phyloP scores from a whole-genome alignment of 2,888 invertebrate species.

The Lasioglossum zephyrum region DNA sequence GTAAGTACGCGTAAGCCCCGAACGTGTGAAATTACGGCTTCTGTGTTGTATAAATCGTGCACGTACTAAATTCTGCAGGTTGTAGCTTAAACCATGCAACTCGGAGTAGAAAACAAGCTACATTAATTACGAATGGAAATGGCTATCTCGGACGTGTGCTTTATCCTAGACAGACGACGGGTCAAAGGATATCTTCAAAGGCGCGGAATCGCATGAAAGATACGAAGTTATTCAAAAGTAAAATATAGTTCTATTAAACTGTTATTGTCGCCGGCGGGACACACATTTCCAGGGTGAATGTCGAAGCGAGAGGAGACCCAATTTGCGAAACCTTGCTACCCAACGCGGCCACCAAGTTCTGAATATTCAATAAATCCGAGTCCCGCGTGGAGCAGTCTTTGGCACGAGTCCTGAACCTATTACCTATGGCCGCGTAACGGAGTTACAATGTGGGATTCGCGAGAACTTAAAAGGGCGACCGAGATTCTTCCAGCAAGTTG shows the following conservation, averaged over 20 bases:
- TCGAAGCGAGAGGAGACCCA: neutral
- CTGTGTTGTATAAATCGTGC: neutral
- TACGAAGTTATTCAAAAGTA: neutral
- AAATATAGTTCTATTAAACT: neutral
- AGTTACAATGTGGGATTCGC: neutral
- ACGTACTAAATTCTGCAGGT: neutral
- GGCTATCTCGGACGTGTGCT: neutral
- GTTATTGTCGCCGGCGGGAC: neutral
- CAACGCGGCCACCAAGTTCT: neutral
- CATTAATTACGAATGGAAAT: neutral
- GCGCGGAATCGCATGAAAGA: neutral
- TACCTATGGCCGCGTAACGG: neutral
- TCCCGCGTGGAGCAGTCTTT: neutral
- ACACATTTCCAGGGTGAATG: neutral
- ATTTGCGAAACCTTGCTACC: neutral
- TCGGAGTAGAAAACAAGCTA: neutral
- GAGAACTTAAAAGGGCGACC: slow-evolving; percentile 20
- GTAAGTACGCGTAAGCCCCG: slow-evolving; percentile 9
- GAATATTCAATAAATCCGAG: slow-evolving; percentile 1
- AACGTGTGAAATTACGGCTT: slow-evolving; percentile 9
- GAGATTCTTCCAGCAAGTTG: slow-evolving; percentile 3
- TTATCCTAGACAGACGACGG: neutral
- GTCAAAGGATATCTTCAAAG: neutral
- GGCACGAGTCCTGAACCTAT: slow-evolving; percentile 19
- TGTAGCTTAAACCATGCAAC: neutral